Evolutionary conservation across 2,797 vertebrate genomes (phyloP).

Genomic region (Catharus ustulatus): DNA sequence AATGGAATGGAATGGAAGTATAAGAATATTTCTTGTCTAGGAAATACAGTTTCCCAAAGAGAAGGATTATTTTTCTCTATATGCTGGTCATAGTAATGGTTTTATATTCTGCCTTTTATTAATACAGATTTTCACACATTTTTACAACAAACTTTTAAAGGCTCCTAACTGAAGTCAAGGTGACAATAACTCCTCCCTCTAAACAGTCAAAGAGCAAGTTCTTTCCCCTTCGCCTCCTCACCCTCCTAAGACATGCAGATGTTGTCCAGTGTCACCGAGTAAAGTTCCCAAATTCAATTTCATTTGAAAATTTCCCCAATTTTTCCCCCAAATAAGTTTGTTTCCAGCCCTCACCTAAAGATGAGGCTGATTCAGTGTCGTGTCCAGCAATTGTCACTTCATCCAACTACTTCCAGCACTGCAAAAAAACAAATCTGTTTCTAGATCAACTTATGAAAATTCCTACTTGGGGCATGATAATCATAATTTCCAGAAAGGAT

Average conservation of each 20-base stretch:
- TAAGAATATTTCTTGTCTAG: not conserved
- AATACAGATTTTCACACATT: not conserved
- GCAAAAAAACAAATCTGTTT: not conserved
- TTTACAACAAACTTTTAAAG: not conserved
- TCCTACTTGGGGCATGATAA: not conserved
- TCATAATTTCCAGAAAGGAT: not conserved
- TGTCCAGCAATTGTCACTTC: not conserved
- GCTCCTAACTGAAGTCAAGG: not conserved
- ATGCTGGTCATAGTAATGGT: not conserved
- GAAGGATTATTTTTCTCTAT: not conserved
- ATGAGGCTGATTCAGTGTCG: not conserved
- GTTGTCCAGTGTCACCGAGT: not conserved
- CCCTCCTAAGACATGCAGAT: not conserved
- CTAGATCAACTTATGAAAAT: not conserved
- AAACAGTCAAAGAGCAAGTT: not conserved
- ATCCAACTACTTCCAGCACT: not conserved
- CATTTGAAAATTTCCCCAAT: not conserved
- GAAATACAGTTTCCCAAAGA: not conserved
- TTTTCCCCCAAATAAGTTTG: not conserved
- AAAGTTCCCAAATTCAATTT: not conserved
- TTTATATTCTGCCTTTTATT: not conserved
- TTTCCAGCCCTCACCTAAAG: not conserved
- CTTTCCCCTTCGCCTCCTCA: fast-evolving
- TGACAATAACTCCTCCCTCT: not conserved
- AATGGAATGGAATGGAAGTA: not conserved